Conservation (phyloP, 2,797 vertebrate genomes). For the Phataginus tetradactyla region DNA sequence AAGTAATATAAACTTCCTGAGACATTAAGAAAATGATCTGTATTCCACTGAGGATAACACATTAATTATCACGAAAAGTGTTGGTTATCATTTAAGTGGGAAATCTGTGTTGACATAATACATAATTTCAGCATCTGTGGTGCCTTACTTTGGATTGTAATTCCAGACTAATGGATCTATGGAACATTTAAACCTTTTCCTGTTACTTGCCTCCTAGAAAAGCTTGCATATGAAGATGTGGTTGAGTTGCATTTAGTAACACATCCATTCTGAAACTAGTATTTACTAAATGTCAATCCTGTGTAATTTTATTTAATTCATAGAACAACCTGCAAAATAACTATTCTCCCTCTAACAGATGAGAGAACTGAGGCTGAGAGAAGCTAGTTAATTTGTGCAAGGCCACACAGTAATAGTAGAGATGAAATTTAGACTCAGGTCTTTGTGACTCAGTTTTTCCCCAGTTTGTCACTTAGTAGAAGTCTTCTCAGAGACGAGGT, state of each 20-base stretch:
- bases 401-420: not conserved
- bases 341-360: not conserved
- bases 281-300: not conserved
- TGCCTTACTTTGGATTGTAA: conserved; percentile 65
- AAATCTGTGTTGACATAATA: conserved; percentile 73
- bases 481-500: not conserved
- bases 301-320: conserved; percentile 26
- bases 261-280: conserved; percentile 7
- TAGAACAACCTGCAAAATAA: not conserved
- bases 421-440: not conserved
- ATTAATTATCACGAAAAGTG: conserved; percentile 75
- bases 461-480: not conserved
- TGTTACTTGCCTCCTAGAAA: not conserved
- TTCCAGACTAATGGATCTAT: conserved; percentile 65
- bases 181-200: conserved; percentile 53
- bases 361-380: not conserved
- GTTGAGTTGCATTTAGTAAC: conserved; percentile 4
- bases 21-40: conserved; percentile 54
- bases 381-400: not conserved
- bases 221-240: not conserved
- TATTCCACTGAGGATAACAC: conserved; percentile 54
- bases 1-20: conserved; percentile 49
- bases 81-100: conserved; percentile 61
- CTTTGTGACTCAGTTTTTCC: not conserved
- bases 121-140: conserved; percentile 56